A percentile compares a stretch with the other conserved stretches of the same genome.
Conservation (phyloP, 1,140 invertebrate genomes). For the Drosophila bifasciata region DNA sequence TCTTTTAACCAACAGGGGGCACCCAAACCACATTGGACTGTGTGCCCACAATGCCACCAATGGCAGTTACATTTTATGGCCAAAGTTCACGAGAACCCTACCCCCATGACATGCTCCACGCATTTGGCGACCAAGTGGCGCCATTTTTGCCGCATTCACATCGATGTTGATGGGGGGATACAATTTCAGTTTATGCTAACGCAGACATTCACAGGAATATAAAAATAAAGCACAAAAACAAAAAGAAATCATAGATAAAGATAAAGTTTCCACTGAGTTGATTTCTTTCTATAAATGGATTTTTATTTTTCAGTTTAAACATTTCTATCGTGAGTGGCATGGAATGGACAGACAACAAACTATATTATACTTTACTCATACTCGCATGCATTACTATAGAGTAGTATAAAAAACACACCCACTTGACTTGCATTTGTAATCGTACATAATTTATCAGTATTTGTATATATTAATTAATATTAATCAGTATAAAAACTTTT, state of each 20-base stretch:
- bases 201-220: conserved; percentile 13
- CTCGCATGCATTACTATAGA: conserved; percentile 8
- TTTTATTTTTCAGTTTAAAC: conserved; percentile 57
- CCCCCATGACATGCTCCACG: conserved; percentile 7
- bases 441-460: conserved; percentile 62
- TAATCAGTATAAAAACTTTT: conserved; percentile 70
- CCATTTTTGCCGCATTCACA: conserved; percentile 78
- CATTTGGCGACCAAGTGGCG: conserved; percentile 61
- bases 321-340: conserved; percentile 74
- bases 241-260: conserved; percentile 20
- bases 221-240: conserved; percentile 29
- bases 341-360: conserved; percentile 43
- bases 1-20: neutral
- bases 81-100: conserved; percentile 56
- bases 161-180: conserved; percentile 10
- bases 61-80: conserved; percentile 78
- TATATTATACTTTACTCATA: neutral
- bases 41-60: conserved; percentile 71
- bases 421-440: conserved; percentile 44
- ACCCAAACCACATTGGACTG: conserved; percentile 39
- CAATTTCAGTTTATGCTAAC: conserved; percentile 45
- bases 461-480: conserved; percentile 43
- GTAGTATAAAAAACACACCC: conserved; percentile 47
- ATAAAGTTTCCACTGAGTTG: conserved; percentile 8
- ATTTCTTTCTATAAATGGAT: conserved; percentile 63